Percentiles rank a stretch among this genome's conserved stretches.
Evolutionary conservation across 2,797 vertebrate genomes (phyloP).

Genomic region (Decapterus maruadsi): DNA sequence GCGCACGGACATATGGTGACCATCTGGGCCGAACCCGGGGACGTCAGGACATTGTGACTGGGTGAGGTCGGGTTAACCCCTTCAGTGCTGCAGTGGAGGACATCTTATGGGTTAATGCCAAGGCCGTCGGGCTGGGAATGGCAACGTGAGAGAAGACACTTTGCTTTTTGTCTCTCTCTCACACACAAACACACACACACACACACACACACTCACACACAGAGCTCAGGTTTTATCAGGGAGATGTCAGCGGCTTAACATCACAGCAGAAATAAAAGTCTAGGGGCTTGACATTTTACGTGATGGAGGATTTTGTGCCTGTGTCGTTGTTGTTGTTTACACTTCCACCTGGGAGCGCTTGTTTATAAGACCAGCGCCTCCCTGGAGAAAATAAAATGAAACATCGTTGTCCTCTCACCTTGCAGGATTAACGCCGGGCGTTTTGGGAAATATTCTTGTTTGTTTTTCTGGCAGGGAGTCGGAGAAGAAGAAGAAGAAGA

Average conservation of each 20-base stretch:
- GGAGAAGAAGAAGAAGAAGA: neutral
- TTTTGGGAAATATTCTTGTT: neutral
- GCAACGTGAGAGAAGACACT: slow-evolving; percentile 16
- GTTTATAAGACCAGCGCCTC: slow-evolving; percentile 32
- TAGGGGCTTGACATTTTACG: slow-evolving; percentile 35
- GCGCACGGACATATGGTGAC: slow-evolving; percentile 79
- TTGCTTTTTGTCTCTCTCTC: neutral
- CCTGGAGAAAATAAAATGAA: neutral
- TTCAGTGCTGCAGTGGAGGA: neutral
- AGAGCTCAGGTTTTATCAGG: slow-evolving; percentile 13
- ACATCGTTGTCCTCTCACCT: neutral
- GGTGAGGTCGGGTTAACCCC: slow-evolving; percentile 66
- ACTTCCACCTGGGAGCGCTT: slow-evolving; percentile 7
- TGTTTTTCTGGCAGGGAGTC: neutral
- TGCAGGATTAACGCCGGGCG: neutral
- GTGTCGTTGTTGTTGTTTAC: neutral
- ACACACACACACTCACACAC: neutral
- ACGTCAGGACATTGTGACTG: slow-evolving; percentile 66
- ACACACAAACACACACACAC: neutral
- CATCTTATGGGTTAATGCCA: slow-evolving; percentile 16
- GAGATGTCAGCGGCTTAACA: slow-evolving; percentile 19
- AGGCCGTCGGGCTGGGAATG: slow-evolving; percentile 29
- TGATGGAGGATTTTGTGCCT: slow-evolving; percentile 18
- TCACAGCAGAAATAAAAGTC: slow-evolving; percentile 16
- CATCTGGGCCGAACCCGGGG: slow-evolving; percentile 77